Evolutionary conservation across 2,797 vertebrate species (phyloP), one percentile per base, ranked within the genome.

Genomic region (Perodicticus potto): DNA sequence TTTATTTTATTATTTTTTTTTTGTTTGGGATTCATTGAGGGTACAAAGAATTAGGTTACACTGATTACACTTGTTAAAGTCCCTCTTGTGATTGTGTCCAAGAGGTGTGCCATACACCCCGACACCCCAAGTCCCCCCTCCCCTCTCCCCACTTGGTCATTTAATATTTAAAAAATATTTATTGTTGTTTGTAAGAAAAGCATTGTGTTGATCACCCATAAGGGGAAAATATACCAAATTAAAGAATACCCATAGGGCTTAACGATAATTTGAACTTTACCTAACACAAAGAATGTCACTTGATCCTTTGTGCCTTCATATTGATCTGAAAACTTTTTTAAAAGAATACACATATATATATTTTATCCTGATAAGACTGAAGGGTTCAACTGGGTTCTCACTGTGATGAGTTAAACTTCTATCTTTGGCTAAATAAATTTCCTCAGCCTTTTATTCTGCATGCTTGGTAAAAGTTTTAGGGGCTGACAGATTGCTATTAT

Each of bases 401-500:
- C 14, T n/a, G 22, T 27, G 67, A 10, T 65, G 73, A 85, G 14
- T 95, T 96, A 74, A 95, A 91, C 12, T 77, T 95, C 32, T 74
- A 14, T 63, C n/a, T 10, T 59, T 87, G 81, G 77, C 40, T 89
- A 95, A 90, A 73, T 87, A 57, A 94, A 95, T 94, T 97, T 97
- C 45, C 73, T 89, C 13, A 72, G 83, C 25, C 63, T 93, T 92
- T 96, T 93, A 89, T 96, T 95, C 77, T 89, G 37, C 77, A 45
- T 93, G n/a, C 57, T 91, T 87, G 45, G 76, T 93, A 63, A 85
- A 96, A 87, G 78, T 95, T 96, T 85, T 20, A 2, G 37, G 72
- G 37, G 20, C 76, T 96, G 93, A 96, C 83, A 63, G 57, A 97
- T 94, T 89, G 93, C 94, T 93, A 76, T 96, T 96, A 93, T 95